phyloP scores from a whole-genome alignment of 2,797 vertebrate species.

The Manis javanica region DNA sequence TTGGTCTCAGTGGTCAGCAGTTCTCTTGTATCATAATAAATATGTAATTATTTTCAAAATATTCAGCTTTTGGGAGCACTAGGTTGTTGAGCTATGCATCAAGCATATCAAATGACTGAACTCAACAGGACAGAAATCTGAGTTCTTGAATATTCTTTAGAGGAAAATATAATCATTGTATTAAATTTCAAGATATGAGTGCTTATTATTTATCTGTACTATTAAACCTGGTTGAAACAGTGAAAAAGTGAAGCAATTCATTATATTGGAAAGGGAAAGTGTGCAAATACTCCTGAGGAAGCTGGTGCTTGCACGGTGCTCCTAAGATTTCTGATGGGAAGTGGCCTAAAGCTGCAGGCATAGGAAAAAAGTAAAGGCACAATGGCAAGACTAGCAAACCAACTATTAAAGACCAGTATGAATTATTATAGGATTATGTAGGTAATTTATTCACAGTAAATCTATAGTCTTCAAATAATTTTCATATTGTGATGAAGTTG shows the following conservation, averaged over 20 bases:
- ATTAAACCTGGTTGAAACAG: background rate
- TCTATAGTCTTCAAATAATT: background rate
- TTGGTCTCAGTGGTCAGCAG: background rate
- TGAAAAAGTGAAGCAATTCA: background rate
- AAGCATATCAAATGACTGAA: background rate
- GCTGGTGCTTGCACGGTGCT: background rate
- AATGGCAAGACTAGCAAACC: background rate
- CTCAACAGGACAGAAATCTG: background rate
- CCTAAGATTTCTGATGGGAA: background rate
- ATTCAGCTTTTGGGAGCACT: background rate
- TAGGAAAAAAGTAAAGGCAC: background rate
- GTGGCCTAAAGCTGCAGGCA: background rate
- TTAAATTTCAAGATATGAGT: background rate
- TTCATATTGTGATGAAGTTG: background rate
- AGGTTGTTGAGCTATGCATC: background rate
- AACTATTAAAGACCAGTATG: background rate
- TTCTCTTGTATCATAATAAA: background rate
- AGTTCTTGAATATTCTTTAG: background rate
- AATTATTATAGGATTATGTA: background rate
- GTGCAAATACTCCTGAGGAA: background rate
- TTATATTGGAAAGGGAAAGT: background rate
- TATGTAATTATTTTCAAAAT: slow-evolving; percentile 30
- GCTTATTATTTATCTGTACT: background rate
- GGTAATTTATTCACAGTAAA: background rate
- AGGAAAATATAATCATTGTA: slow-evolving; percentile 28